Percentiles rank a stretch among this genome's conserved stretches.
Evolutionary conservation across 2,797 vertebrate species (phyloP).

Genomic region (Poeciliopsis presidionis): DNA sequence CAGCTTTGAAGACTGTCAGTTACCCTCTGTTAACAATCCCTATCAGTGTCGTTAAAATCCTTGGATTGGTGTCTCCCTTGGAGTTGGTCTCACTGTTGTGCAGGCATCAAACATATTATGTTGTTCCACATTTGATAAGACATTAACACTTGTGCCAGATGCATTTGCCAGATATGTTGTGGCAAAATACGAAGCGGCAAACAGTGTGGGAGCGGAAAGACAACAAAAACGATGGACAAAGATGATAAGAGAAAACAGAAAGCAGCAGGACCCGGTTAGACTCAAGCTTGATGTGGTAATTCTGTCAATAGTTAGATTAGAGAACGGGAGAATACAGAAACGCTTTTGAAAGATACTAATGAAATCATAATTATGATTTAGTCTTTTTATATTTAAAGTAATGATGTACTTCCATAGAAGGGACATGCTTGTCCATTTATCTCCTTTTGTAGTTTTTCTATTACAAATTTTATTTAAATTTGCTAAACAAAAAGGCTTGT

Average conservation of each 20-base stretch:
- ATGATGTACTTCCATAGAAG: neutral
- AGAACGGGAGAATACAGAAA: slow-evolving; percentile 17
- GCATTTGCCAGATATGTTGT: slow-evolving; percentile 49
- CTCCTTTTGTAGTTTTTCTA: no score
- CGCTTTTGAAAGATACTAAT: neutral
- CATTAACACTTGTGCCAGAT: slow-evolving; percentile 64
- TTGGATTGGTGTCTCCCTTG: slow-evolving; percentile 48
- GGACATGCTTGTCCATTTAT: neutral
- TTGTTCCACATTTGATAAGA: slow-evolving; percentile 54
- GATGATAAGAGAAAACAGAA: slow-evolving; percentile 36
- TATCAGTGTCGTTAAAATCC: slow-evolving; percentile 58
- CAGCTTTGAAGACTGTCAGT: slow-evolving; percentile 47
- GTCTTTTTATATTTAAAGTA: neutral
- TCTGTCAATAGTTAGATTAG: slow-evolving; percentile 50
- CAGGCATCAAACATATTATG: slow-evolving; percentile 53
- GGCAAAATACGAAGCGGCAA: slow-evolving; percentile 34
- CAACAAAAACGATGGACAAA: slow-evolving; percentile 22
- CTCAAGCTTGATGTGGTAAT: slow-evolving; percentile 15
- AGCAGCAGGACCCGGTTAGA: slow-evolving; percentile 21
- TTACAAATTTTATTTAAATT: neutral
- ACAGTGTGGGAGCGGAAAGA: slow-evolving; percentile 11
- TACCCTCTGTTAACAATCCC: slow-evolving; percentile 46
- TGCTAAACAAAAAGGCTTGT: no score
- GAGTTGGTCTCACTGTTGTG: slow-evolving; percentile 45
- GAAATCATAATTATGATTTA: neutral